Evolutionary conservation across 2,888 invertebrate genomes (phyloP).

Genomic region (Eupithecia subumbrata): DNA sequence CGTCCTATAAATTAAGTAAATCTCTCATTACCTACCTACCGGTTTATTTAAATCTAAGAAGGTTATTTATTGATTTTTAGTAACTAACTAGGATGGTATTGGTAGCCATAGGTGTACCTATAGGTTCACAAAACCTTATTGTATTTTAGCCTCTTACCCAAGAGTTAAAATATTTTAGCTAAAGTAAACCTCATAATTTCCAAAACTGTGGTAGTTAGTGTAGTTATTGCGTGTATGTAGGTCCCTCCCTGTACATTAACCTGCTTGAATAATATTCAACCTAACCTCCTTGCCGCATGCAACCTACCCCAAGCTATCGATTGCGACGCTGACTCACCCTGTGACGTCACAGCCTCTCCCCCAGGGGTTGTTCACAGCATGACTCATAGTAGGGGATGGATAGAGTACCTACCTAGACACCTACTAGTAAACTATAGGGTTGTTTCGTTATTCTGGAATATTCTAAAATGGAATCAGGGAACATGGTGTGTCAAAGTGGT

Average conservation of each 20-base stretch:
- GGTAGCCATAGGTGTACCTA: too few species aligned
- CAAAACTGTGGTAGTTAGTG: background rate
- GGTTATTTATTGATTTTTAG: too few species aligned
- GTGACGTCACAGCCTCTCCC: conserved; percentile 26
- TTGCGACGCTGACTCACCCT: conserved; percentile 23
- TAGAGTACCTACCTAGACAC: background rate
- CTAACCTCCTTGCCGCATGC: background rate
- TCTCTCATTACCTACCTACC: too few species aligned
- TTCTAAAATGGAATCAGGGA: too few species aligned
- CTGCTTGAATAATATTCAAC: conserved; percentile 2
- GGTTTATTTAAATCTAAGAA: too few species aligned
- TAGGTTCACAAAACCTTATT: too few species aligned
- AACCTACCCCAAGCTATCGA: conserved; percentile 29
- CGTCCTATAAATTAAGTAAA: too few species aligned
- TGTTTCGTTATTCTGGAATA: background rate
- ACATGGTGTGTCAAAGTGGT: too few species aligned
- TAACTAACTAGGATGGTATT: too few species aligned
- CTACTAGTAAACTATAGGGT: background rate
- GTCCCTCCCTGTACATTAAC: background rate
- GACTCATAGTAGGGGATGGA: conserved; percentile 17
- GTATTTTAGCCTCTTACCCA: too few species aligned
- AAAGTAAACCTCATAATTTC: too few species aligned
- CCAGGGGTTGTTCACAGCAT: conserved; percentile 22
- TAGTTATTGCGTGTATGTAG: background rate
- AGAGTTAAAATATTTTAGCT: too few species aligned